Conservation (phyloP, 37 sponge, comb jelly and placozoan species). For the Cladorhizidae sp. region DNA sequence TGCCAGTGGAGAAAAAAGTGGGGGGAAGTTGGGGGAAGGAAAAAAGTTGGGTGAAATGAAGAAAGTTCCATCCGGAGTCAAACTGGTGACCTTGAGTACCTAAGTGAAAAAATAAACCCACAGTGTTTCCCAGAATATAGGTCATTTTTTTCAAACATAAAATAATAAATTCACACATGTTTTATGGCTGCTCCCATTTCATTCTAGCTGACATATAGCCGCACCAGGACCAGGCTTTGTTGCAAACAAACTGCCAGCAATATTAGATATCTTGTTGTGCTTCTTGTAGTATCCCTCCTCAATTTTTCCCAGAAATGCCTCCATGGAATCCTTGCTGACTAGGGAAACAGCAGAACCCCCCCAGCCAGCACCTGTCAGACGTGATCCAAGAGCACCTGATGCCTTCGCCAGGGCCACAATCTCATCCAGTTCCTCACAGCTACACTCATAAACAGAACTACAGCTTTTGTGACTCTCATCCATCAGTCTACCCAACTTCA, state of each 20-base stretch:
- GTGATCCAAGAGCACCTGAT: slow-evolving; percentile 86
- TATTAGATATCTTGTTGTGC: background rate
- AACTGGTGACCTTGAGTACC: no score
- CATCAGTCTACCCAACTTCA: slow-evolving; percentile 86
- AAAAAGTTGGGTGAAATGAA: no score
- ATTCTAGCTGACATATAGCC: slow-evolving; percentile 33
- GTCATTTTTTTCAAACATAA: no score
- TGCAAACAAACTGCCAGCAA: slow-evolving; percentile 61
- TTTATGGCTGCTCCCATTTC: no score
- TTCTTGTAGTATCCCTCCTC: slow-evolving; percentile 44
- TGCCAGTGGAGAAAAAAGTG: no score
- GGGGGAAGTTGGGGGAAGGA: no score
- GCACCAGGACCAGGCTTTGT: slow-evolving; percentile 86
- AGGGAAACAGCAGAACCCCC: slow-evolving; percentile 96
- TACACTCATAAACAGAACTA: slow-evolving; percentile 86
- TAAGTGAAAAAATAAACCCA: no score
- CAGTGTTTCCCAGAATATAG: no score
- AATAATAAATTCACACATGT: no score
- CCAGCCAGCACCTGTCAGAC: slow-evolving; percentile 98
- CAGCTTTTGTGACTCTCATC: slow-evolving; percentile 91
- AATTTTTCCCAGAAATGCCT: slow-evolving; percentile 55
- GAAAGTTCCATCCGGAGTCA: no score
- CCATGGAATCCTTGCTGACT: slow-evolving; percentile 59
- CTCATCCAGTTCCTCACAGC: slow-evolving; percentile 80
- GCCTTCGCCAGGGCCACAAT: slow-evolving; percentile 64